A percentile compares a stretch with the other conserved stretches of the same genome.
Conservation (phyloP, 2,113 vertebrate genomes). For the Geothlypis trichas region DNA sequence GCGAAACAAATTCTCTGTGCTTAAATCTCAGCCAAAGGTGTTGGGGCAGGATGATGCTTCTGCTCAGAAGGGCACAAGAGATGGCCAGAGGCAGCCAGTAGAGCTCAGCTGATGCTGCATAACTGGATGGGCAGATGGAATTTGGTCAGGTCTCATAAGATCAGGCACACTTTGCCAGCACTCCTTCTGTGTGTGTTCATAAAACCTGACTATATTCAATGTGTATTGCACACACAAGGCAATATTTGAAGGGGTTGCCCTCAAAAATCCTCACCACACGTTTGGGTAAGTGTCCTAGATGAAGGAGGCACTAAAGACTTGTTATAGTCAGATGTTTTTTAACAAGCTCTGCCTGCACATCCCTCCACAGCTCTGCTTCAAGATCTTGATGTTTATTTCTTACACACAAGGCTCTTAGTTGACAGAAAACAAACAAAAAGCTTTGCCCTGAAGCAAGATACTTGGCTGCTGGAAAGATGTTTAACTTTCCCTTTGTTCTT, state of each 20-base stretch:
- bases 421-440: slow-evolving; percentile 1
- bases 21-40: not conserved
- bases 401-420: not conserved
- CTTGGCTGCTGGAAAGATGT: not conserved
- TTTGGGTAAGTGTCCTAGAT: not conserved
- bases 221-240: not conserved
- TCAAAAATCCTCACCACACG: not conserved
- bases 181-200: not conserved
- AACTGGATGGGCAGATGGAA: not conserved
- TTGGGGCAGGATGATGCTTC: not conserved
- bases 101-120: not conserved
- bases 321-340: not conserved
- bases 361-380: not conserved
- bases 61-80: not conserved
- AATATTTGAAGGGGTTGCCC: not conserved
- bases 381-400: not conserved
- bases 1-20: not conserved
- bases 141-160: not conserved
- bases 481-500: slow-evolving; percentile 38
- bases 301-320: not conserved
- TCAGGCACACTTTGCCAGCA: not conserved
- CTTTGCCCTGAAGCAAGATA: not conserved
- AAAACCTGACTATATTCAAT: no score
- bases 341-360: not conserved
- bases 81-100: not conserved